These are phyloP conservation scores for Melipona quadrifasciata DNA, from an alignment of 1,140 invertebrate species.

Conservation along the genomic window DNA sequence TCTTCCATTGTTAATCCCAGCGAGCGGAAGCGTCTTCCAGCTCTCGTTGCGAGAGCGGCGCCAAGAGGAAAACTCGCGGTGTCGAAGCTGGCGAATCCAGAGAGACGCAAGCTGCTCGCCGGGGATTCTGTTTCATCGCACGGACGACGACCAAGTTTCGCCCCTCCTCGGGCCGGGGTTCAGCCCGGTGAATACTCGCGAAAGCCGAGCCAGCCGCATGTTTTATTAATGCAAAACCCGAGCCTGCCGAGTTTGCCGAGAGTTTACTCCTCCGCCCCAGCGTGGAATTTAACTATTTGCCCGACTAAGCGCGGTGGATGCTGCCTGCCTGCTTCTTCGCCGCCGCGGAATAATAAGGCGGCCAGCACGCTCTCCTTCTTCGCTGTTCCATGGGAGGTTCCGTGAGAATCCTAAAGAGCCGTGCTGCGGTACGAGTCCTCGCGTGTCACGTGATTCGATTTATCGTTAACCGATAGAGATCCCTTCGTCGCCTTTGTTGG, in stretches of 20 bases:
- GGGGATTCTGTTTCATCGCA: not conserved
- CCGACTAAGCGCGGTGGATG: constrained; percentile 47
- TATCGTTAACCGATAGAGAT: no score
- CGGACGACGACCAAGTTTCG: constrained; percentile 10
- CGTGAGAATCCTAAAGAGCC: no score
- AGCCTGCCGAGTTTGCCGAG: constrained; percentile 57
- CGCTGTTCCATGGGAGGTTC: no score
- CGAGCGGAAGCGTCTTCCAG: no score
- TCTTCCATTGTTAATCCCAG: no score
- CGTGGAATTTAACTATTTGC: constrained; percentile 74
- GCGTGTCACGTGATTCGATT: no score
- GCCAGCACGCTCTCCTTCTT: no score
- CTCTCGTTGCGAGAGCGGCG: no score
- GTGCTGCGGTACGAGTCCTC: no score
- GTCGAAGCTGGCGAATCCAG: no score
- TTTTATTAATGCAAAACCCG: constrained; percentile 74
- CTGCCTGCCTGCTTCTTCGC: constrained; percentile 2
- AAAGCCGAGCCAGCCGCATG: constrained; percentile 59
- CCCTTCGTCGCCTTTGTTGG: no score
- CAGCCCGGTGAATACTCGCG: constrained; percentile 24
- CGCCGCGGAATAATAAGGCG: not conserved
- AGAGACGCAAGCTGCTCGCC: not conserved
- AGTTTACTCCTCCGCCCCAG: constrained; percentile 51
- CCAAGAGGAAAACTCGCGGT: not conserved
- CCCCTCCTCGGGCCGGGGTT: no score